These are phyloP conservation scores for Pyrrhosoma nymphula DNA, from an alignment of 2,888 invertebrate genomes.

Conservation along the genomic window DNA sequence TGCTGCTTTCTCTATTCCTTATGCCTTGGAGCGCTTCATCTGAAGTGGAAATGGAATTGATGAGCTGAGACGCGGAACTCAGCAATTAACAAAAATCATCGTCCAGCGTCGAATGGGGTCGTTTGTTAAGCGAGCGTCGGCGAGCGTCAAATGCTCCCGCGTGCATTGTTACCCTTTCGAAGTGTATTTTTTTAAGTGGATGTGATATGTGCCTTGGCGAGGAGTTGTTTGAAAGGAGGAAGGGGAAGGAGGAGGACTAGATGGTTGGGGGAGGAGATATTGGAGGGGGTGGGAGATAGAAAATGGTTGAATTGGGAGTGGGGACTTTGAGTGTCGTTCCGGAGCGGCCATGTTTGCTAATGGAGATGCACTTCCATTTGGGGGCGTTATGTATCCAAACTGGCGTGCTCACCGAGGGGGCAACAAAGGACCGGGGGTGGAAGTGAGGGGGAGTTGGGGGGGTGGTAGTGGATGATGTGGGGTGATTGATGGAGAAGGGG, in stretches of 20 bases:
- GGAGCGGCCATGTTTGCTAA: conserved; percentile 61
- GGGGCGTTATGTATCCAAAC: conserved; percentile 55
- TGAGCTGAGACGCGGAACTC: not conserved
- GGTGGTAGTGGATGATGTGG: not conserved
- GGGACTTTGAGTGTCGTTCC: not conserved
- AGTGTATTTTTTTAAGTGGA: not conserved
- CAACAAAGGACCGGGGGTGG: not conserved
- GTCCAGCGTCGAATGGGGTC: not conserved
- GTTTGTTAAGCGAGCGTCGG: not conserved
- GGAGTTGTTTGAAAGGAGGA: not conserved
- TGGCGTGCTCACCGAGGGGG: conserved; percentile 34
- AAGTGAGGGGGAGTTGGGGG: not conserved
- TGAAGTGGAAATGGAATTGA: not conserved
- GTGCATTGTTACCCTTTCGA: not conserved
- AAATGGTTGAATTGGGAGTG: not conserved
- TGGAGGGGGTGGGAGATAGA: not conserved
- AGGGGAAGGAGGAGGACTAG: no score
- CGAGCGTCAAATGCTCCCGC: not conserved
- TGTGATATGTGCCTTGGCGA: not conserved
- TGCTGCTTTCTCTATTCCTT: not conserved
- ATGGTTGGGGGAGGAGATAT: not conserved
- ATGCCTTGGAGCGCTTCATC: not conserved
- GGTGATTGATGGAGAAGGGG: not conserved
- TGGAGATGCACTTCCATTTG: conserved; percentile 63
- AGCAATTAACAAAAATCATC: not conserved